phyloP scores from a whole-genome alignment of 2,113 vertebrate genomes.

The Sterna hirundo region DNA sequence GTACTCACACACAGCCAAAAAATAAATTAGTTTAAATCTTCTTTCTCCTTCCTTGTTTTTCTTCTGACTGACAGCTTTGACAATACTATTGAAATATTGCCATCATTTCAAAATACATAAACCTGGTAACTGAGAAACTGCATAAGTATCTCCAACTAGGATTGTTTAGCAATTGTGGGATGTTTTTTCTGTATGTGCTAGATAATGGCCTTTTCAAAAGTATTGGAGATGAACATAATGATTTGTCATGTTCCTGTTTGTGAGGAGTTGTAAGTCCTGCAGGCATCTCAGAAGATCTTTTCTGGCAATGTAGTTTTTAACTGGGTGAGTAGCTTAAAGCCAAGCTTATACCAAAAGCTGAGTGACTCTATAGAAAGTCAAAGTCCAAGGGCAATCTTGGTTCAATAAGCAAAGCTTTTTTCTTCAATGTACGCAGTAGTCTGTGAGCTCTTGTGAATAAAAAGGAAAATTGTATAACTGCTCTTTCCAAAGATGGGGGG shows the following conservation, averaged over 20 bases:
- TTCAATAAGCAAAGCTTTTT: not conserved
- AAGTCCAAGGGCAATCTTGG: not conserved
- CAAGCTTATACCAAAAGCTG: not conserved
- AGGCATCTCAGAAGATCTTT: not conserved
- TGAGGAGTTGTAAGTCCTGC: not conserved
- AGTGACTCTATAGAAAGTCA: not conserved
- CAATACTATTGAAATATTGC: not conserved
- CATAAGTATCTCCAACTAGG: not conserved
- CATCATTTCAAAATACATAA: not conserved
- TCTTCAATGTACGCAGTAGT: not conserved
- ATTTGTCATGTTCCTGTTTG: not conserved
- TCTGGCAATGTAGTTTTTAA: not conserved
- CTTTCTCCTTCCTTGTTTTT: not conserved
- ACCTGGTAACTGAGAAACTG: not conserved
- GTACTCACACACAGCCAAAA: not conserved
- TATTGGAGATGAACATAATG: not conserved
- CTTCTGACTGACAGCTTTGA: not conserved
- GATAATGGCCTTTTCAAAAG: not conserved
- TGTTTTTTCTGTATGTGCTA: not conserved
- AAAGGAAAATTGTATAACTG: not conserved
- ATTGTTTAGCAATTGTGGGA: not conserved
- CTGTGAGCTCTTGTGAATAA: not conserved
- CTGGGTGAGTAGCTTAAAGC: not conserved
- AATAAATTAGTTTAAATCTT: not conserved
- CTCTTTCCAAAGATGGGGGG: not conserved